Base-by-base conservation (phyloP, 2,888 invertebrate species). In the Agrochola litura region DNA sequence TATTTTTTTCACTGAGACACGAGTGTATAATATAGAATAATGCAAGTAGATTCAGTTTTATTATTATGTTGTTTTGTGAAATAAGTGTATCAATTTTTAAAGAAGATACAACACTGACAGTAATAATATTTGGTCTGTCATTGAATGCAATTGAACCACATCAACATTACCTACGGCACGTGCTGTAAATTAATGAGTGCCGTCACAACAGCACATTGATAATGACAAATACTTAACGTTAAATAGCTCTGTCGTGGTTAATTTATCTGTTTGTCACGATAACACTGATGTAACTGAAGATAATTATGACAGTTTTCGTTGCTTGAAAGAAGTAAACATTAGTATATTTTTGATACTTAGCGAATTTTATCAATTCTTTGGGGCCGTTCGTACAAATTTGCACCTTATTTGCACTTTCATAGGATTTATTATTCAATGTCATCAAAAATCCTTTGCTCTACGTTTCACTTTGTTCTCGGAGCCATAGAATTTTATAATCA, bases 181-280 rank as follows among this genome's bases (percentile, higher is more conserved):
- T 68, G 58, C 37, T 41, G 41, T 74, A 65, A 74, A 76, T 66
- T 19, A 66, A 69, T 49, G 65, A 72, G 43, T 25, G 22, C 10
- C 60, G 43, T 69, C 65, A 71, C 25, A 54, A 61, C n/a, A 64
- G 10, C 43, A 64, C 41, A 73, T 64, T 30, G n/a, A 66, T 54
- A 30, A 19, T 60, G n/a, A 30, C 10, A 68, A 22, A 60, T 37
- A 61, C 61, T 56, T 54, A 49, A 43, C 37, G 54, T 49, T 68
- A 46, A 54, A 25, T 69, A 52, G 58, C 56, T 41, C 1, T 1
- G 12, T 76, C 68, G 56, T 58, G 52, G 43, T 22, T 70, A 58
- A 82, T 86, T 73, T 75, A 67, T 82, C 58, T 85, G 63, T 78
- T 65, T 61, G 37, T 46, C 60, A 49, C 12, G 25, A 46, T 67